These are phyloP conservation scores for Pilophorus perplexus DNA, from an alignment of 2,888 invertebrate species.

Conservation along the genomic window DNA sequence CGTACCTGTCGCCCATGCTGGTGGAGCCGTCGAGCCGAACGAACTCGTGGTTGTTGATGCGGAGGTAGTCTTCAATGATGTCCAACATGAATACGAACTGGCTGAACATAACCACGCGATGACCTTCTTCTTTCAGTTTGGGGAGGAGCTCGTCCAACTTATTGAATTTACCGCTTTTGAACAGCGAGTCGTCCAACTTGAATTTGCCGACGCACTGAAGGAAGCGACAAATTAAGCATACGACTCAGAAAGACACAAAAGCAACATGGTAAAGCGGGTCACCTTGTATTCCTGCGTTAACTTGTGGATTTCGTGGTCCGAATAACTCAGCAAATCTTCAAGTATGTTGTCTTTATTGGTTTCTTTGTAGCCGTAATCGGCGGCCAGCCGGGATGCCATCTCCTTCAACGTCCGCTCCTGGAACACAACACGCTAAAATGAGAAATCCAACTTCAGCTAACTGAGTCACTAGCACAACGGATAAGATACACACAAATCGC, in stretches of 20 bases:
- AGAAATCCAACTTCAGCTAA: too few relatives aligned
- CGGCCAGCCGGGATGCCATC: slow-evolving; percentile 69
- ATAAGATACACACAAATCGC: too few relatives aligned
- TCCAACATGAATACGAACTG: slow-evolving; percentile 96
- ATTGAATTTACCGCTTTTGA: slow-evolving; percentile 84
- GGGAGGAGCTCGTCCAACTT: slow-evolving; percentile 76
- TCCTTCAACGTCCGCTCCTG: slow-evolving; percentile 52
- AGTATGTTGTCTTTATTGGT: slow-evolving; percentile 73
- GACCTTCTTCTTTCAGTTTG: slow-evolving; percentile 67
- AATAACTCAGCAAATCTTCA: slow-evolving; percentile 83
- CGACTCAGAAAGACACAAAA: too few relatives aligned
- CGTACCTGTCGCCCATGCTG: slow-evolving; percentile 71
- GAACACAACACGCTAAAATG: slow-evolving; percentile 34
- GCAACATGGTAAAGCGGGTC: neutral
- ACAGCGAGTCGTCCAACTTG: slow-evolving; percentile 64
- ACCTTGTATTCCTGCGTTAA: slow-evolving; percentile 68
- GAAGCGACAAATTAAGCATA: slow-evolving; percentile 23
- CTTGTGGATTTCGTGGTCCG: slow-evolving; percentile 88
- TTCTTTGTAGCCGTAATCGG: slow-evolving; percentile 69
- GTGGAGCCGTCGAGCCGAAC: slow-evolving; percentile 87
- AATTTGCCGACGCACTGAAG: slow-evolving; percentile 59
- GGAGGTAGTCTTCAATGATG: slow-evolving; percentile 83
- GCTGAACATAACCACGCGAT: slow-evolving; percentile 88
- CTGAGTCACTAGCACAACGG: too few relatives aligned
- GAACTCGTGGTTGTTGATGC: slow-evolving; percentile 69